Evolutionary conservation across 92 coral and sea anemone species (phyloP).

Genomic region (Phenganax stokvisi): DNA sequence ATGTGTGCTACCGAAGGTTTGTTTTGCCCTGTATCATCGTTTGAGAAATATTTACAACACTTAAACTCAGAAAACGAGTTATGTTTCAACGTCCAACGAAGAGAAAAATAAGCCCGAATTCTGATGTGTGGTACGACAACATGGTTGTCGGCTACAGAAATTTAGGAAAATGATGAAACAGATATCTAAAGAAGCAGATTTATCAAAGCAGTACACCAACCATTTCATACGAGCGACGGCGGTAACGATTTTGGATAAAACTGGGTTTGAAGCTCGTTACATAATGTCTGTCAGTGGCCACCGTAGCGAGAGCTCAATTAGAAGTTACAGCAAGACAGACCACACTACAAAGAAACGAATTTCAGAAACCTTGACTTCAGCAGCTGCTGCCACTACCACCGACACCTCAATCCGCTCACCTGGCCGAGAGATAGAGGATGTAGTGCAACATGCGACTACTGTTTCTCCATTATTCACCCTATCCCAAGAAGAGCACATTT

Average conservation of each 20-base stretch:
- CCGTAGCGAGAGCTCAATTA: constrained; percentile 30
- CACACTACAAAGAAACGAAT: constrained; percentile 31
- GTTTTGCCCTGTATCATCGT: constrained; percentile 23
- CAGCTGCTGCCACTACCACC: constrained; percentile 1
- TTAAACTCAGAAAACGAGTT: constrained; percentile 24
- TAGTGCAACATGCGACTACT: background rate
- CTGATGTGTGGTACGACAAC: constrained; percentile 48
- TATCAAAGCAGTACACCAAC: constrained; percentile 43
- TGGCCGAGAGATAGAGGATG: background rate
- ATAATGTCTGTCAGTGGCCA: constrained; percentile 25
- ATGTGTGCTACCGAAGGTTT: constrained; percentile 5
- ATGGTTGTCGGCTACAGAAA: constrained; percentile 42
- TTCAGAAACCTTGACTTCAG: constrained; percentile 25
- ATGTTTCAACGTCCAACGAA: constrained; percentile 41
- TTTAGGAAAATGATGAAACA: constrained; percentile 47
- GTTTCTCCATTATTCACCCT: background rate
- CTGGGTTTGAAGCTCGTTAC: constrained; percentile 40
- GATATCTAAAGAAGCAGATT: constrained; percentile 42
- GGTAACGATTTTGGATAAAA: constrained; percentile 37
- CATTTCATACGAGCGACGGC: constrained; percentile 46
- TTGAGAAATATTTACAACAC: constrained; percentile 28
- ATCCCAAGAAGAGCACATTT: background rate
- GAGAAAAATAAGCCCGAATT: constrained; percentile 26
- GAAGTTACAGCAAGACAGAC: constrained; percentile 34
- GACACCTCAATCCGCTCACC: background rate